Evolutionary conservation across 2,113 vertebrate genomes (phyloP), one percentile per base, ranked within the genome.

Genomic region (Porphyrio hochstetteri): DNA sequence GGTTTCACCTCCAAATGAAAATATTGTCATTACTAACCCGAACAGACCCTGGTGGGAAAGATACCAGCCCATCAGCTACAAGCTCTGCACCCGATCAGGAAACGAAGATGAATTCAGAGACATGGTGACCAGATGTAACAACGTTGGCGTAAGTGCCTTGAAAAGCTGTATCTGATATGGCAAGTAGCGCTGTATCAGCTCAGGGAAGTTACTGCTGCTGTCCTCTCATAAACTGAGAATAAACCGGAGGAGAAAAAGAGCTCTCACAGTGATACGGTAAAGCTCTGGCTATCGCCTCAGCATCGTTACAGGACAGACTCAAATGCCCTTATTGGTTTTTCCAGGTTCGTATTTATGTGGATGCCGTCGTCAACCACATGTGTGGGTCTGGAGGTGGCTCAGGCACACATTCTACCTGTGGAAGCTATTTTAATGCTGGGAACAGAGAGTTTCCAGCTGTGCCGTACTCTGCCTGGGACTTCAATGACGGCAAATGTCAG

Each of bases 61-160:
- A 82, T 99, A 99, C 90, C 99, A 99, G 86, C 99, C 99, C 40
- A 27, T 99, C 83, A 97, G 99, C 96, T 99, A 99, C 97, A 99
- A 98, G 25, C 82, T 99, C 63, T 99, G 99, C 84, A 98, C 98
- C 75, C 97, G 99, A 63, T 99, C 99, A 57, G 99, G 99, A 94
- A 98, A 88, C 24, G 99, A 99, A 95, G 2, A 93, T 3, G 98
- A 99, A 86, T 98, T 99, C 94, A 98, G 60, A 91, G 97, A 99
- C 96, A 99, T 99, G 99, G 98, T 99, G 97, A 98, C 97, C 42
- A 98, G 99, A 80, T 99, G 99, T 97, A 99, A 99, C 98, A 98
- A 99, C 2, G 99, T 98, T 82, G 99, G 99, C 92, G 99, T 99
- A 98, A 98, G 98, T 96, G 15, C 55, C 36, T 52, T 80, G n/a